A percentile compares a stretch with the other conserved stretches of the same genome.
phyloP scores from a whole-genome alignment of 1,140 invertebrate species.

The Scaptodrosophila lebanonensis region DNA sequence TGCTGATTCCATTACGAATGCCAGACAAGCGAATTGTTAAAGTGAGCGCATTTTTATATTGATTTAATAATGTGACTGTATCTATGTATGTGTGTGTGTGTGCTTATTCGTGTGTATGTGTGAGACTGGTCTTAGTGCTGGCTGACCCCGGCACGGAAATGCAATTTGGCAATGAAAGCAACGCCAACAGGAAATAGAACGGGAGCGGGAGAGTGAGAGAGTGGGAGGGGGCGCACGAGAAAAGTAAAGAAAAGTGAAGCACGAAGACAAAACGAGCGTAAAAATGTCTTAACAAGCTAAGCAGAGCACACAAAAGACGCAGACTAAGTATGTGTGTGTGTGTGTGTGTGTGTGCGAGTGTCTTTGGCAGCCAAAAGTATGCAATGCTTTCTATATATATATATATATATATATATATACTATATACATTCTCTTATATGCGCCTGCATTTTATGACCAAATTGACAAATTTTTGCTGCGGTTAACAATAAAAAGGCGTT shows the following conservation, averaged over 20 bases:
- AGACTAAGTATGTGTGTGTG: background rate
- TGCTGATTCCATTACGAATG: background rate
- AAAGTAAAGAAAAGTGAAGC: slow-evolving; percentile 7
- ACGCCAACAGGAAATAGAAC: no score
- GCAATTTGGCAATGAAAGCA: slow-evolving; percentile 44
- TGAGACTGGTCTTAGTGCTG: background rate
- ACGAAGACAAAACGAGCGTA: slow-evolving; percentile 45
- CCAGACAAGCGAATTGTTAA: no score
- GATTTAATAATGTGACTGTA: slow-evolving; percentile 73
- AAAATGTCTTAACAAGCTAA: slow-evolving; percentile 65
- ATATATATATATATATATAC: no score
- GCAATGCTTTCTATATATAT: no score
- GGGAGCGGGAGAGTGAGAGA: no score
- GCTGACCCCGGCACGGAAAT: slow-evolving; percentile 58
- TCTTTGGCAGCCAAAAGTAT: no score
- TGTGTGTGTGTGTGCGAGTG: background rate
- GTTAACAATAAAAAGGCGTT: slow-evolving; percentile 65
- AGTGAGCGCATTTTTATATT: slow-evolving; percentile 64
- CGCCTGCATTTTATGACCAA: slow-evolving; percentile 61
- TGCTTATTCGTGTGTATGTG: no score
- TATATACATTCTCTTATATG: no score
- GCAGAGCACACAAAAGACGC: slow-evolving; percentile 8
- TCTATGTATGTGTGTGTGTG: no score
- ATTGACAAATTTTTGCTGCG: slow-evolving; percentile 57
- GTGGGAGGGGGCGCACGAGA: no score